Base-by-base conservation (phyloP, 2,888 invertebrate genomes). In the Myathropa florea region DNA sequence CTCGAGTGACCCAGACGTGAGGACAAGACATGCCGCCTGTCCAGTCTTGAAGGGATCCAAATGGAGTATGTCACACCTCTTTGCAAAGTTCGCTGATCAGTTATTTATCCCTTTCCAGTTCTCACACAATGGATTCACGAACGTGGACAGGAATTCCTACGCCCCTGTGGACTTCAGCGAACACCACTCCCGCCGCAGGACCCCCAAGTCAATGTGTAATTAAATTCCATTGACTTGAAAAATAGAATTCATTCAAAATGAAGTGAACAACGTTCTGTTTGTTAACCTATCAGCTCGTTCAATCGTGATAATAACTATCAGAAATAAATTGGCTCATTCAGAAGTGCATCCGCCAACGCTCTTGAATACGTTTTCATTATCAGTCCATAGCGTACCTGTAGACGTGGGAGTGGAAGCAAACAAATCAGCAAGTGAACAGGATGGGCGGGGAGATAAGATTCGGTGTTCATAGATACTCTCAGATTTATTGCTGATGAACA, bases 1-100 rank as follows among this genome's bases (percentile, higher is more conserved):
- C 83, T 97, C 95, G 89, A 98, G 98, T 0, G 97, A 97, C 89
- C 98, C 98, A 0, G 97, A 98, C 93, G 94, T 95, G 88, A 94
- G 95, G 88, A 98, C 98, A 0, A 93, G 97, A 81, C 98, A 98
- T 93, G 98, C 98, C 4, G 98, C 97, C 63, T 98, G 98, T 92
- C 98, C 98, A 1, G 98, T 98, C 55, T 94, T 98, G 21, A 95
- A 97, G 9, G 98, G 98, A 65, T 96, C 96, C 28, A 98, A 98
- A 94, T 98, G 98, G 98, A 98, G 97, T 97, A 93, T 91, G 93
- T 55, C 6, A 7, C 10, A 10, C 14, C 18, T 33, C 18, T 12
- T 36, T 18, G 4, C 18, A 6, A 24, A 28, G 61, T 3, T 70
- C 6, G n/a, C 6, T 33, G 7, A 59, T 46, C 3, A 4, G 18